A percentile compares a stretch with the other conserved stretches of the same genome.
Evolutionary conservation across 2,113 vertebrate genomes (phyloP).

Genomic region (Typhlomys cinereus): DNA sequence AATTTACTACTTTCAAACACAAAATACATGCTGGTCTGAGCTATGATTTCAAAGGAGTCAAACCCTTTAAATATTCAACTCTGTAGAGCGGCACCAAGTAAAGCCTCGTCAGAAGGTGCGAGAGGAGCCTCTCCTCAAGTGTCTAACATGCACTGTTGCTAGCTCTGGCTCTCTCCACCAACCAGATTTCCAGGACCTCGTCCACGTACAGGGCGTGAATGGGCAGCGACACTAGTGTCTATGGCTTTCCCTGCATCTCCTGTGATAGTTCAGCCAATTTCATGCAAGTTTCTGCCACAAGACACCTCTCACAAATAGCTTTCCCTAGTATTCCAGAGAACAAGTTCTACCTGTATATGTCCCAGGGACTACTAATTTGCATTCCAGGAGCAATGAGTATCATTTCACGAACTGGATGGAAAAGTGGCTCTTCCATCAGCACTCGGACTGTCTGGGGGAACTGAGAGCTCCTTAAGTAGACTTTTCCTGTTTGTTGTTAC

Average conservation of each 20-base stretch:
- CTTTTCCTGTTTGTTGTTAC: neutral
- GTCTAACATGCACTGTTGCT: neutral
- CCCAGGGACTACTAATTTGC: neutral
- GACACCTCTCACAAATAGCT: neutral
- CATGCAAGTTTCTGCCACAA: neutral
- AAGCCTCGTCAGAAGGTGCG: neutral
- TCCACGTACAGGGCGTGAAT: fast-evolving
- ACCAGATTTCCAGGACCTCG: neutral
- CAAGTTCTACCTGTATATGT: neutral
- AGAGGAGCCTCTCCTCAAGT: neutral
- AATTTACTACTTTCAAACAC: neutral
- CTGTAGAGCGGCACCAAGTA: neutral
- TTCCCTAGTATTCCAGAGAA: neutral
- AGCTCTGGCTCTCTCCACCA: neutral
- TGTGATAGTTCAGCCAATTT: neutral
- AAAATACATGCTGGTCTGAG: neutral
- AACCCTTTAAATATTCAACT: neutral
- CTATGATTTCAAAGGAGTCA: neutral
- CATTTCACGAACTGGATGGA: neutral
- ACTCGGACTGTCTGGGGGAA: neutral
- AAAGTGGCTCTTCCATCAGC: neutral
- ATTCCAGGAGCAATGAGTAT: neutral
- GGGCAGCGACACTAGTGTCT: neutral
- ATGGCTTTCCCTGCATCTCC: neutral
- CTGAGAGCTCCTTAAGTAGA: neutral